Base-by-base conservation (phyloP, 1,140 invertebrate species). In the Hyles vespertilio region DNA sequence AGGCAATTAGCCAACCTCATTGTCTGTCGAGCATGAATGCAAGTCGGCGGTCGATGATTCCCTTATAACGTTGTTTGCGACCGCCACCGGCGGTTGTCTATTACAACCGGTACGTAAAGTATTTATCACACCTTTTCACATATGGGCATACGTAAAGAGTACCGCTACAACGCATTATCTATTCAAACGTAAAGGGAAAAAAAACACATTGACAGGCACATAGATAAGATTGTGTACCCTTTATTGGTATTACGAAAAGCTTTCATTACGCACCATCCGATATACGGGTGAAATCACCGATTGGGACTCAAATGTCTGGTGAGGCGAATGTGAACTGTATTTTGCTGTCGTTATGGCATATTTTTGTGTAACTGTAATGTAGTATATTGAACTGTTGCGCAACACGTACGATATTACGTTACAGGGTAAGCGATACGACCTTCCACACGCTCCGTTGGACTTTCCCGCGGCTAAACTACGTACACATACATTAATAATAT, bases 361-460 rank as follows among this genome's bases (percentile, higher is more conserved):
- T 61, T 63, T 32, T 11, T 56, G 8, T 33, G 3, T 22, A 45
- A 34, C 3, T n/a, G 4, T 11, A n/a, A n/a, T 33, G 32, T 48
- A 10, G 52, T 44, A 34, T 60, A 70, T 63, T 70, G 74, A 72
- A 70, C 67, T 69, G 76, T 84, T 84, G 77, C 70, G 72, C 76
- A 84, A 85, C 70, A 73, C 70, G 72, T 77, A 63, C 64, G 69
- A 69, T 85, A 83, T 83, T 70, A 76, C 61, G 57, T 82, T 79
- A 74, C 79, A 65, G 77, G 69, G 79, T 85, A 85, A 85, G 79
- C 72, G 73, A 82, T 84, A 72, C 79, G 76, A 79, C 74, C 81
- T 84, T 74, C 58, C 65, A 65, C 73, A 81, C 80, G 83, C 79
- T 76, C 67, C 71, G 71, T 54, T 76, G 70, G 72, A 72, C 75